A percentile compares a stretch with the other conserved stretches of the same genome.
Evolutionary conservation across 30 jellyfish, hydroid and myxozoan species (phyloP).

Genomic region (Morbakka virulenta): DNA sequence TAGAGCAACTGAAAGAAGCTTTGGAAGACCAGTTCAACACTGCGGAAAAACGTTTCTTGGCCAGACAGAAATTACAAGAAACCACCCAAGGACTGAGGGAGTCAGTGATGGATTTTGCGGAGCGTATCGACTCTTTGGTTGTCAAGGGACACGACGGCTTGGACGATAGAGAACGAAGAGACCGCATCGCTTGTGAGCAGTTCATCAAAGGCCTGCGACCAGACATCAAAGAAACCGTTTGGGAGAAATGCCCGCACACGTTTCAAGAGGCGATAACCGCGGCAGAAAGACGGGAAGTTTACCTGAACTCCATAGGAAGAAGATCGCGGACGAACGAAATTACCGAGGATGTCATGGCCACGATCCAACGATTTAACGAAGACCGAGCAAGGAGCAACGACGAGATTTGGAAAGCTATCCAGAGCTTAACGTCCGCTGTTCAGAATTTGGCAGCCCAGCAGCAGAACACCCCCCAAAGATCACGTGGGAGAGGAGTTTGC

Average conservation of each 20-base stretch:
- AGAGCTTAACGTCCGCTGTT: constrained; percentile 20
- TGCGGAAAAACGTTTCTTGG: no score
- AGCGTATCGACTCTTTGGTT: no score
- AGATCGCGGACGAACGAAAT: no score
- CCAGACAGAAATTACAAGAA: no score
- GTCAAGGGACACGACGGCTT: no score
- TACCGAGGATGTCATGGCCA: constrained; percentile 20
- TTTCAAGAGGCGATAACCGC: constrained; percentile 38
- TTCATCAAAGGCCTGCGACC: constrained; percentile 47
- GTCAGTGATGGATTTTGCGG: no score
- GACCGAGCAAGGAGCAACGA: constrained; percentile 21
- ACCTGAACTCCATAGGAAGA: constrained; percentile 1
- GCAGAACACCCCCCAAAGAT: constrained; percentile 3
- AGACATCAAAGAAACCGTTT: constrained; percentile 32
- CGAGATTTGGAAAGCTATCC: constrained; percentile 28
- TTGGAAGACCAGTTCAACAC: no score
- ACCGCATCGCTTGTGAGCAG: constrained; percentile 25
- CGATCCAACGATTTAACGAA: constrained; percentile 25
- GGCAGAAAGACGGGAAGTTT: constrained; percentile 36
- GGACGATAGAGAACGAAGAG: no score
- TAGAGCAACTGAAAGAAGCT: no score
- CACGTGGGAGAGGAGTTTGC: background rate
- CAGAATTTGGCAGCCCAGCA: constrained; percentile 11
- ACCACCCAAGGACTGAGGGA: no score
- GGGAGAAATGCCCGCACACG: constrained; percentile 24